Evolutionary conservation across 2,113 vertebrate species (phyloP).

Genomic region (Oryzias javanicus): DNA sequence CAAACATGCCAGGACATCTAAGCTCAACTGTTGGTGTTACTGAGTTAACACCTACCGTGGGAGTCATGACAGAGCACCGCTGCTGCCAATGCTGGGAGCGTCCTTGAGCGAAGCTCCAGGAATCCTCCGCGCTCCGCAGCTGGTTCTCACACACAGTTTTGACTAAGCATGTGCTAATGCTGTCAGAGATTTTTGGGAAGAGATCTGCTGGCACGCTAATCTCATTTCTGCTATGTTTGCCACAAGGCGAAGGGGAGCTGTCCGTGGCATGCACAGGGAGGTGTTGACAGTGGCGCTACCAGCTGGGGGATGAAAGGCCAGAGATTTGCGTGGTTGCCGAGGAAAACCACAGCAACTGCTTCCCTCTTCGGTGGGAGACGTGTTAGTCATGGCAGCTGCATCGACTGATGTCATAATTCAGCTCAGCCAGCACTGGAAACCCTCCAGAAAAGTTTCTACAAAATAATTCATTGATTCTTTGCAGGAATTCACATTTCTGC

Average conservation of each 20-base stretch:
- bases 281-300: conserved; percentile 57
- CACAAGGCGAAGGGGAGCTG: conserved; percentile 52
- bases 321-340: conserved; percentile 49
- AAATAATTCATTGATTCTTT: too few species aligned
- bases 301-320: conserved; percentile 56
- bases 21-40: conserved; percentile 65
- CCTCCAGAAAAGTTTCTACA: too few species aligned
- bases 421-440: conserved; percentile 6
- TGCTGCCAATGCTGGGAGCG: conserved; percentile 60
- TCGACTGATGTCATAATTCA: conserved; percentile 28
- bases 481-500: too few species aligned
- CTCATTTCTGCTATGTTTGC: conserved; percentile 67
- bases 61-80: conserved; percentile 34
- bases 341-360: conserved; percentile 45
- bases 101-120: conserved; percentile 56
- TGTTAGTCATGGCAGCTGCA: conserved; percentile 53
- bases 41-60: conserved; percentile 66
- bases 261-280: conserved; percentile 29
- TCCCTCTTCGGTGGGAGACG: conserved; percentile 17
- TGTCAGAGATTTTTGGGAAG: conserved; percentile 58
- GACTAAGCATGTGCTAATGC: conserved; percentile 58
- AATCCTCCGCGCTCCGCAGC: conserved; percentile 65
- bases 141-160: conserved; percentile 53
- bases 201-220: conserved; percentile 57
- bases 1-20: conserved; percentile 46